Evolutionary conservation across 2,113 vertebrate genomes (phyloP).

Genomic region (Myiozetetes cayanensis): DNA sequence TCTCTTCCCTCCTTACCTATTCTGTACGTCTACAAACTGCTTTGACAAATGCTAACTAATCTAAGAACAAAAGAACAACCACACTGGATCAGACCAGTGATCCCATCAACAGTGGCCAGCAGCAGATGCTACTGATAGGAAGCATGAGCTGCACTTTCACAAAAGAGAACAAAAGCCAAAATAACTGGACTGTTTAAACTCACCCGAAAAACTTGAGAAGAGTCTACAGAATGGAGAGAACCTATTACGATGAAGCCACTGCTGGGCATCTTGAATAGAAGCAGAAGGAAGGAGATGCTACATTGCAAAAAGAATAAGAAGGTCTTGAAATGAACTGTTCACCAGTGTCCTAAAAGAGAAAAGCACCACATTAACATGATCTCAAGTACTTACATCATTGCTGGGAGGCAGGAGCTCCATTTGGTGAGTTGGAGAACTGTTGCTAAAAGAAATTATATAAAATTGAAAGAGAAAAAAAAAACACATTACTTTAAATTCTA

Average conservation of each 20-base stretch:
- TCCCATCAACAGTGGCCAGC: background rate
- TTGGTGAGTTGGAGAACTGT: slow-evolving; percentile 86
- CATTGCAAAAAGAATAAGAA: slow-evolving; percentile 83
- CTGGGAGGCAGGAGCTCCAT: slow-evolving; percentile 80
- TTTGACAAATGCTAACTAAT: background rate
- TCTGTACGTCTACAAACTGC: background rate
- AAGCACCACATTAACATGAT: slow-evolving; percentile 64
- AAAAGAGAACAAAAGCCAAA: background rate
- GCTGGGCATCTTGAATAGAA: slow-evolving; percentile 88
- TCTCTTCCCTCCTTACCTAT: background rate
- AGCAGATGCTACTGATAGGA: background rate
- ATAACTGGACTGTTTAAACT: slow-evolving; percentile 9
- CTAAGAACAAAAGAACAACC: background rate
- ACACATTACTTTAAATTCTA: slow-evolving; percentile 13
- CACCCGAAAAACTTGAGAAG: slow-evolving; percentile 92
- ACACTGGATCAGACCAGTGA: background rate
- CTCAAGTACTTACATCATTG: slow-evolving; percentile 86
- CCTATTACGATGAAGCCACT: slow-evolving; percentile 90
- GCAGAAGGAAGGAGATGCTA: slow-evolving; percentile 89
- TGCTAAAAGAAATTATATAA: slow-evolving; percentile 74
- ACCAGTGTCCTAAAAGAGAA: slow-evolving; percentile 73
- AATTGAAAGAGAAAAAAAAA: slow-evolving; percentile 31
- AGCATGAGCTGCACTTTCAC: background rate
- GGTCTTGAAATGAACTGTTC: slow-evolving; percentile 74
- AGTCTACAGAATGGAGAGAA: slow-evolving; percentile 91